Evolutionary conservation across 2,113 vertebrate species (phyloP).

Genomic region (Petromus typicus): DNA sequence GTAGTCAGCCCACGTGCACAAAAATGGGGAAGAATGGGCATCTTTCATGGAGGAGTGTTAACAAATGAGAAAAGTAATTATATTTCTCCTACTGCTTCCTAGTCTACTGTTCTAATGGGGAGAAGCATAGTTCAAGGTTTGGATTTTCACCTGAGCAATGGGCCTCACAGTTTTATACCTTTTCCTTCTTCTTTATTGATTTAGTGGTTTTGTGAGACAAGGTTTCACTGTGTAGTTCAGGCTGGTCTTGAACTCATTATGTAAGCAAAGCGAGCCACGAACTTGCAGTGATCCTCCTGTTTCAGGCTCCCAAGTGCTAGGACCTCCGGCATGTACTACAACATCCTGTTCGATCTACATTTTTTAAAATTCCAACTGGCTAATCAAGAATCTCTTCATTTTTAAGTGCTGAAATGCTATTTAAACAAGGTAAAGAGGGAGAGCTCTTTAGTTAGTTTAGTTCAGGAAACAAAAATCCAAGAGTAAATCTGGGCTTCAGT

Average conservation of each 20-base stretch:
- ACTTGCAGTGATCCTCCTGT: neutral
- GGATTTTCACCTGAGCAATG: neutral
- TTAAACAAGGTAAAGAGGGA: neutral
- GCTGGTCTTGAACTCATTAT: neutral
- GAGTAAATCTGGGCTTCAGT: neutral
- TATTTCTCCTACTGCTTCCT: neutral
- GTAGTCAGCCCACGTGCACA: neutral
- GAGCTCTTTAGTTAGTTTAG: neutral
- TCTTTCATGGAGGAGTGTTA: neutral
- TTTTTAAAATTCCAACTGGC: conserved; percentile 37
- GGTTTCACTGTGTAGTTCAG: neutral
- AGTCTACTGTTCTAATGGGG: neutral
- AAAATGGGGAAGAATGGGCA: neutral
- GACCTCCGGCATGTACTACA: neutral
- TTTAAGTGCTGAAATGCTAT: neutral
- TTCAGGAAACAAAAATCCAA: conserved; percentile 42
- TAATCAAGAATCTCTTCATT: neutral
- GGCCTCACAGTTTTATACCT: neutral
- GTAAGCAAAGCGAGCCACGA: neutral
- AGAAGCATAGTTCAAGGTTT: neutral
- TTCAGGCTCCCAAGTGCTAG: neutral
- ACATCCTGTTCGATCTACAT: neutral
- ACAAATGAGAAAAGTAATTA: neutral
- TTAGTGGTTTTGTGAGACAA: neutral
- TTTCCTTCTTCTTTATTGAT: neutral